Evolutionary conservation across 2,797 vertebrate species (phyloP).

Genomic region (Prionace glauca): DNA sequence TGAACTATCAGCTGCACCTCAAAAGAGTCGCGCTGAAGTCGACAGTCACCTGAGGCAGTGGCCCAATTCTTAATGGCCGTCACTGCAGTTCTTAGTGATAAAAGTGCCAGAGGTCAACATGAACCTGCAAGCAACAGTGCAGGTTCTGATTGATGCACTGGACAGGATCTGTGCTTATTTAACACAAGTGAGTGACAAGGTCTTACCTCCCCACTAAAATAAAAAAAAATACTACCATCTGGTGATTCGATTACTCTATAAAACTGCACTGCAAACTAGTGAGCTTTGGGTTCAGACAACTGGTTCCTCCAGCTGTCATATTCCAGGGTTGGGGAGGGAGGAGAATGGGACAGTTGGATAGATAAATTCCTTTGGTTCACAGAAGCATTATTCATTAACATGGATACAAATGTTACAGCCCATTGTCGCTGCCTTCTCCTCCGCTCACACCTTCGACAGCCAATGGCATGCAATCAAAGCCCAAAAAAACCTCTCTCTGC

Average conservation of each 20-base stretch:
- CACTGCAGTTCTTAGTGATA: neutral
- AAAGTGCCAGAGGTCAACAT: neutral
- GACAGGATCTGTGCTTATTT: neutral
- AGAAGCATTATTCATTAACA: neutral
- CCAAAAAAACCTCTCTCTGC: neutral
- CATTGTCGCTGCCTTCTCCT: neutral
- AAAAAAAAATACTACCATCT: neutral
- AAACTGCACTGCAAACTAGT: neutral
- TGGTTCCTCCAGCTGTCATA: neutral
- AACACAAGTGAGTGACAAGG: neutral
- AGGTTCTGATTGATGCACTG: neutral
- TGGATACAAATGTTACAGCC: neutral
- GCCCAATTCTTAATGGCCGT: neutral
- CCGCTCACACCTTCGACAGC: neutral
- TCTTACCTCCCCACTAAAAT: neutral
- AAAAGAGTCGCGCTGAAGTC: neutral
- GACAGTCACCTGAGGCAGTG: neutral
- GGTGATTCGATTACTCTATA: neutral
- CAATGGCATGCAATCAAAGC: neutral
- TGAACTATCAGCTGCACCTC: neutral
- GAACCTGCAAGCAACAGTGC: neutral
- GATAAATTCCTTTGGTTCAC: neutral
- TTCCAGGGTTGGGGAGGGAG: neutral
- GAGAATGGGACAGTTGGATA: neutral
- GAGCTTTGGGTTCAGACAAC: neutral